Conservation (phyloP, 2,113 vertebrate species). For the Nestor notabilis region DNA sequence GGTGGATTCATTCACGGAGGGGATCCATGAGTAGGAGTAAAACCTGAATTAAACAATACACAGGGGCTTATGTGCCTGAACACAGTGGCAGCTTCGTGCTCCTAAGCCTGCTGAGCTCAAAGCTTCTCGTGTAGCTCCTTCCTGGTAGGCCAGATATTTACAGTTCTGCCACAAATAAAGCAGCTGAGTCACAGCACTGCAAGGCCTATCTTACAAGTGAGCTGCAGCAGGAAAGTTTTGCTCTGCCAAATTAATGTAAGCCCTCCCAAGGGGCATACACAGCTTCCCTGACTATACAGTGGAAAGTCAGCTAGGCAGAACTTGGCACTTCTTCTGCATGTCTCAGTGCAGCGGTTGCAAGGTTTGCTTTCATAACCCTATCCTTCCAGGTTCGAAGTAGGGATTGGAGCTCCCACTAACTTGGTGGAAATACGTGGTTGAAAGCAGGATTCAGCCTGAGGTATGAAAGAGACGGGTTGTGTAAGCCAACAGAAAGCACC, state of each 20-base stretch:
- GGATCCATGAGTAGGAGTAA: not conserved
- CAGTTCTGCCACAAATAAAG: not conserved
- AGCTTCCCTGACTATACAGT: too few species aligned
- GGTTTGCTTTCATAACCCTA: not conserved
- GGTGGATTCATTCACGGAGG: not conserved
- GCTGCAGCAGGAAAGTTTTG: not conserved
- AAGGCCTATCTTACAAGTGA: not conserved
- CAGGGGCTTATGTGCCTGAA: accelerated
- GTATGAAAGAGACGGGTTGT: not conserved
- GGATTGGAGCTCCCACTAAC: not conserved
- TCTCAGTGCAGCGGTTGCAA: not conserved
- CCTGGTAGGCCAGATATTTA: not conserved
- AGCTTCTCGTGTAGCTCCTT: not conserved
- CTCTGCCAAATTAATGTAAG: not conserved
- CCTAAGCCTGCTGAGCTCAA: not conserved
- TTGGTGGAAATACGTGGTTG: not conserved
- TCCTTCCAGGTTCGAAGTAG: not conserved
- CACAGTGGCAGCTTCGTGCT: not conserved
- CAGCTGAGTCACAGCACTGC: not conserved
- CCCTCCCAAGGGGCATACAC: not conserved
- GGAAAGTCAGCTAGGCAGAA: not conserved
- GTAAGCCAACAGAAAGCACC: not conserved
- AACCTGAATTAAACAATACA: not conserved
- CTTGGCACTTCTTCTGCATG: not conserved
- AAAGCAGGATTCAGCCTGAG: not conserved